Percentiles rank a stretch among this genome's conserved stretches.
Conservation (phyloP, 2,888 invertebrate genomes). For the Drosophila mayaguana region DNA sequence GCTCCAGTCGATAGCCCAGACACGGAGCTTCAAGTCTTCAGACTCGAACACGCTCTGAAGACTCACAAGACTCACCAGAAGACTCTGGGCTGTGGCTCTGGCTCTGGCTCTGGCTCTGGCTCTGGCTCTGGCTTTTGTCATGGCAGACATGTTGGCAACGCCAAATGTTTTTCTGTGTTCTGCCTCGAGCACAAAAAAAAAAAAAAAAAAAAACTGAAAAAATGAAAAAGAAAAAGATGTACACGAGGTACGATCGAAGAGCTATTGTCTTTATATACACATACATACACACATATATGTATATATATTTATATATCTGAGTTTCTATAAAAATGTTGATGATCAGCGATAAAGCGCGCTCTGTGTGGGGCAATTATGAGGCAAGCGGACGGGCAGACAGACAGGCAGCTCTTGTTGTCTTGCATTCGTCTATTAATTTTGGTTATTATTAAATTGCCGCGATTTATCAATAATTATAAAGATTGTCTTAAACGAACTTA, state of each 20-base stretch:
- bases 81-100: neutral
- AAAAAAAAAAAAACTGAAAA: neutral
- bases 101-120: slow-evolving; percentile 9
- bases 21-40: slow-evolving; percentile 34
- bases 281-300: neutral
- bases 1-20: slow-evolving; percentile 41
- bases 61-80: slow-evolving; percentile 15
- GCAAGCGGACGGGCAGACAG: neutral
- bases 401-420: slow-evolving; percentile 8
- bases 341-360: slow-evolving; percentile 46
- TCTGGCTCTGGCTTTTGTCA: slow-evolving; percentile 63
- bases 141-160: slow-evolving; percentile 80
- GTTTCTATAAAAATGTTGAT: slow-evolving; percentile 44
- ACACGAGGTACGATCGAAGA: slow-evolving; percentile 56
- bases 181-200: slow-evolving; percentile 48
- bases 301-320: slow-evolving; percentile 9
- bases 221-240: slow-evolving; percentile 56
- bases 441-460: slow-evolving; percentile 33
- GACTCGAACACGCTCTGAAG: slow-evolving; percentile 12
- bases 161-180: slow-evolving; percentile 64
- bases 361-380: slow-evolving; percentile 52
- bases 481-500: slow-evolving; percentile 23
- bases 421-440: slow-evolving; percentile 23
- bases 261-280: slow-evolving; percentile 36
- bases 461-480: slow-evolving; percentile 35